Evolutionary conservation across 2,888 invertebrate genomes (phyloP), one percentile per base, ranked within the genome.

Genomic region (Tridacna crocea): DNA sequence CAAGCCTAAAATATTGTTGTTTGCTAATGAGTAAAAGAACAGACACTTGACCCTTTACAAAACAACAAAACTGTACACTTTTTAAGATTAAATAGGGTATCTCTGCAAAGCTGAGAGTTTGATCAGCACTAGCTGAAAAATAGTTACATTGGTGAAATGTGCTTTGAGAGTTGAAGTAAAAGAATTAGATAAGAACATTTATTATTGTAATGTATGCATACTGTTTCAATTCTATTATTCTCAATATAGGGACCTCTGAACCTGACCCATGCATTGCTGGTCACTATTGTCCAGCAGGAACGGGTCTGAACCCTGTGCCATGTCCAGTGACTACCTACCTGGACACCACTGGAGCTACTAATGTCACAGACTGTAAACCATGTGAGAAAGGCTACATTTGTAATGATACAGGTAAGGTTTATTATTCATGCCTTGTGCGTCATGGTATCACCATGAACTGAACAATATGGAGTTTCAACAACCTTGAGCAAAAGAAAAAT

Each of bases 301-400:
- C 88, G 0, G 93, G 92, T 19, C 61, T 84, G 3, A 27, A 47
- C 17, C 66, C 87, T 2, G 60, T 65, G 17, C 87, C 89, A 3
- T 94, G 94, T 88, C 93, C 93, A 2, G 65, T 88, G 2, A 88
- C 91, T 51, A 90, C 90, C 2, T 93, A 92, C 88, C 87, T 92
- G 6, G 86, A 93, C 75, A 84, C 81, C 12, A 82, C 86, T 10
- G 93, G 93, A 8, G 93, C 91, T 24, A 88, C 88, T 2, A 88
- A 82, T 17, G 70, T 88, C 48, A 86, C 89, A 0, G 93, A 94
- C 73, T 94, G 94, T 78, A 88, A 85, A 84, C 87, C 91, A 0
- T 94, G 94, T 87, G 85, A 82, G 55, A 88, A 90, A 46, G 94
- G 94, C 17, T 93, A 90, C 83, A 92, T 91, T 88, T 93, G 94